phyloP scores from a whole-genome alignment of 2,797 vertebrate species.

The Periparus ater region DNA sequence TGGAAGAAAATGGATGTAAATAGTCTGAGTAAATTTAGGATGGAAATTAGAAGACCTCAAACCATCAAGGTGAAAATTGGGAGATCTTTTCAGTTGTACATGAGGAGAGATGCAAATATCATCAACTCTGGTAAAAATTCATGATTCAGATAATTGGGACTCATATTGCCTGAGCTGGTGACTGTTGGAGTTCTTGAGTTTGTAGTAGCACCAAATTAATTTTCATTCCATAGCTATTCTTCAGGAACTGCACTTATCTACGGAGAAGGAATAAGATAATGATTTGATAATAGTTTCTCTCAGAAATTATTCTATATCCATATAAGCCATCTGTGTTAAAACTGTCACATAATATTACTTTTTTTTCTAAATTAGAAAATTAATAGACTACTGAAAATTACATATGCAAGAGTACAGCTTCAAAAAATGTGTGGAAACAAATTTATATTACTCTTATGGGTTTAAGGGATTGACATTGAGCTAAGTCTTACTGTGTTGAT shows the following conservation, averaged over 20 bases:
- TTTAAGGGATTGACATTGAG: background rate
- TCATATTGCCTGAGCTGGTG: rapidly evolving
- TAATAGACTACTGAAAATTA: background rate
- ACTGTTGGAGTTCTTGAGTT: background rate
- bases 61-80: background rate
- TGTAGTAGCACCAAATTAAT: background rate
- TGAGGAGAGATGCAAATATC: background rate
- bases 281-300: background rate
- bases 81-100: background rate
- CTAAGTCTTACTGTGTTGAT: background rate
- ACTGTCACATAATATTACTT: background rate
- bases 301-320: background rate
- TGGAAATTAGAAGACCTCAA: background rate
- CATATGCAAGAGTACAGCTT: background rate
- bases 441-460: rapidly evolving
- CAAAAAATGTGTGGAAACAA: background rate
- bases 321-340: background rate
- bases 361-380: background rate
- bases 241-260: background rate
- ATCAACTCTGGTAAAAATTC: background rate
- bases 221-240: background rate
- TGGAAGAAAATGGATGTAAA: background rate
- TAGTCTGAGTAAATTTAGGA: background rate
- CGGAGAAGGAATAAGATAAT: background rate
- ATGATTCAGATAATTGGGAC: too few species aligned